Evolutionary conservation across 2,113 vertebrate species (phyloP), one percentile per base, ranked within the genome.

Genomic region (Natator depressus): DNA sequence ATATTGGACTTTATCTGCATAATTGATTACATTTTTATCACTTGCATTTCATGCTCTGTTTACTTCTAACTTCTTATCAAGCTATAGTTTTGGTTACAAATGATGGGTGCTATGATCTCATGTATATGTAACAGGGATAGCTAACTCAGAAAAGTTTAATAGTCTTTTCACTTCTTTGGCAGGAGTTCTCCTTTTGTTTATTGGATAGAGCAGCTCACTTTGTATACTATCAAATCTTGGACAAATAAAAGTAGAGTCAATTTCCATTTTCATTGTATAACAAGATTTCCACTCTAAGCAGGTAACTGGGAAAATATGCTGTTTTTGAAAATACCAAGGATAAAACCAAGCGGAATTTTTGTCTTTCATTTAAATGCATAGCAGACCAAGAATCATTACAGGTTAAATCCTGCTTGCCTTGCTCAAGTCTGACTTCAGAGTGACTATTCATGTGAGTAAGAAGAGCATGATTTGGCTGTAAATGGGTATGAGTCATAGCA

Each of bases 161-260:
- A 65, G 42, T 95, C 53, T 85, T 93, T 49, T 47, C 4, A 35
- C 82, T 94, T 53, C 42, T 24, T 85, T 87, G 85, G 87, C 88
- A 94, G 85, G 93, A 76, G 46, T 82, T 94, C 54, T 88, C 65
- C 89, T 90, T 94, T 46, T 80, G 82, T 90, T 88, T 91, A 72
- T 89, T 93, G 95, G 92, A 89, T 90, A 92, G 29, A 87, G 82
- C 27, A 51, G 55, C 31, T 51, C 20, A 46, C 65, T 94, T 80
- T 72, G 35, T 65, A 50, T 75, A 25, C 65, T 24, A 69, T 90
- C 50, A 29, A 65, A n/a, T 83, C 59, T 54, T 93, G 92, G 65
- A 92, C 80, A 87, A 79, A 78, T 78, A 31, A 35, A 86, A 55
- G n/a, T 4, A 47, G 54, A 92, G 69, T 82, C 31, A 46, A 11